Evolutionary conservation across 2,797 vertebrate genomes (phyloP).

Genomic region (Eospalax fontanierii): DNA sequence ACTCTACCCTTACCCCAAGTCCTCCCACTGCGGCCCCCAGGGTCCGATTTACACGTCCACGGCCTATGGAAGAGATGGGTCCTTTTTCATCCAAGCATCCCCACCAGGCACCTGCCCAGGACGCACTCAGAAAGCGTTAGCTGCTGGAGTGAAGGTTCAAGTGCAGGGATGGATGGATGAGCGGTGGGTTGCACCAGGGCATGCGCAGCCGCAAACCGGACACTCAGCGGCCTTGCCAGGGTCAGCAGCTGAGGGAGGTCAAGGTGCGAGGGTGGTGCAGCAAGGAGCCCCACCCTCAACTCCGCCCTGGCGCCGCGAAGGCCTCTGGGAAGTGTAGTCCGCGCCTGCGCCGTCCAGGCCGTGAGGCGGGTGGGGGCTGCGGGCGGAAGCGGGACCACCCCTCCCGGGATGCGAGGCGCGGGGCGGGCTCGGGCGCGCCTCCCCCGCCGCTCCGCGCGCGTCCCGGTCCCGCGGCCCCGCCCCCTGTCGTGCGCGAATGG

Average conservation of each 20-base stretch:
- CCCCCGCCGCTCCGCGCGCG: too few relatives aligned
- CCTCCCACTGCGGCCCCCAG: too few relatives aligned
- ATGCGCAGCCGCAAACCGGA: neutral
- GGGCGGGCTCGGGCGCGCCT: neutral
- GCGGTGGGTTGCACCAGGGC: neutral
- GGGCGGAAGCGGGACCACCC: constrained; percentile 51
- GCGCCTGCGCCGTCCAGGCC: constrained; percentile 47
- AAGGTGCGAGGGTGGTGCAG: too few relatives aligned
- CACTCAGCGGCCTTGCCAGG: accelerated
- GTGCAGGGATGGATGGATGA: neutral
- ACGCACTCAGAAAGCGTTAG: neutral
- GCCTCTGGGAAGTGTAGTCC: constrained; percentile 77
- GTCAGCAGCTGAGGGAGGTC: neutral
- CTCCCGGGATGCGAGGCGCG: neutral
- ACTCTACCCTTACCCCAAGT: too few relatives aligned
- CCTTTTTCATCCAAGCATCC: neutral
- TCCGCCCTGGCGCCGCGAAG: neutral
- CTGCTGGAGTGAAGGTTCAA: neutral
- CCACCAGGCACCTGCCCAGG: constrained; percentile 13
- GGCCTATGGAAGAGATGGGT: neutral
- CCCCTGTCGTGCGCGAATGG: neutral
- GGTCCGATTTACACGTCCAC: neutral
- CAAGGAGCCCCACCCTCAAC: neutral
- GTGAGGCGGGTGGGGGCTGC: constrained; percentile 2
- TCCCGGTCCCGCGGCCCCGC: neutral